Evolutionary conservation across 2,797 vertebrate genomes (phyloP), one percentile per base, ranked within the genome.

Genomic region (Gorsachius magnificus): DNA sequence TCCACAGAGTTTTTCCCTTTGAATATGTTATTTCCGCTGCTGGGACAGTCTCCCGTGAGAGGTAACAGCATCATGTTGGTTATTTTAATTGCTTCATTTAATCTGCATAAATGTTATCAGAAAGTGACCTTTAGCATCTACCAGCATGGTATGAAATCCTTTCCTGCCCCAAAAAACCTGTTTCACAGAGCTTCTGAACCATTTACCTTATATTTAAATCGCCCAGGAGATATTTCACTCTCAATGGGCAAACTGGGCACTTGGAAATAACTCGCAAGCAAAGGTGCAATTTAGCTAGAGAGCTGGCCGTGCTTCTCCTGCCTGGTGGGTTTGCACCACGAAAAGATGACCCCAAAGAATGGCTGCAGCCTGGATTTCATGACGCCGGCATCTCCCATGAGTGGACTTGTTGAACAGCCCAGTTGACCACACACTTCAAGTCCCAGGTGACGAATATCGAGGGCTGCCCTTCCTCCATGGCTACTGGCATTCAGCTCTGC

Each of bases 21-120:
- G 56, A 78, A 24, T 31, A 63, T 82, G 48, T 35, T 50, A 33
- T 66, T 87, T 45, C 63, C 0, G 1, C 46, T 78, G 61, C 53
- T 48, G 50, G 78, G 56, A 82, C 43, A 41, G 31, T 17, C 28
- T 74, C 75, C 35, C 57, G 48, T 18, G 74, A 86, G 89, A 82
- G 33, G 22, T 5, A 84, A 61, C 3, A 1, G 51, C 36, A 41
- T 29, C 66, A 78, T 43, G 16, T 43, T 77, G 64, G 35, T 86
- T 93, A 33, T 81, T 96, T 89, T 54, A 91, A 93, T 84, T 86
- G 74, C 69, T 89, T 83, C 35, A 33, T 46, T 86, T 53, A 64
- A 43, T 38, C 71, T 56, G 26, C 31, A 76, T 77, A 81, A 91
- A 54, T 84, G 87, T 69, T 69, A 90, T n/a, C 22, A 46, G 33